Base-by-base conservation (phyloP, 2,888 invertebrate genomes). In the Lithophane leautieri region DNA sequence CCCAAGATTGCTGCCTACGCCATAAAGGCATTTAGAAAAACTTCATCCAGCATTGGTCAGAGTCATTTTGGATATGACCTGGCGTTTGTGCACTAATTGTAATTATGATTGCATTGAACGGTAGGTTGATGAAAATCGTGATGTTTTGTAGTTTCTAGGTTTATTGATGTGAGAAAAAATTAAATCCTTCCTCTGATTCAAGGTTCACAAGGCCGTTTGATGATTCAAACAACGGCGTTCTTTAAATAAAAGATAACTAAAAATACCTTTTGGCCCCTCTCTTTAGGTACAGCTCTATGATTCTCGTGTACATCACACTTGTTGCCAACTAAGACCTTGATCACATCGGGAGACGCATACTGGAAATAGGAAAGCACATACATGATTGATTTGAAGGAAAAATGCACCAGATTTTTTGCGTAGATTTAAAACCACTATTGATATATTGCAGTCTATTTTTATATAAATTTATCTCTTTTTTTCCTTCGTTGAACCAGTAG, bases 301-400 rank as follows among this genome's bases (percentile, higher is more conserved):
- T 97, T 97, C 81, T 97, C 97, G 68, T 97, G 97, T 61, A 97
- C 98, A 91, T 98, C 98, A 92, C 98, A 98, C 97, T 98, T 98
- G 93, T 98, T 98, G 61, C 98, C 98, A 60, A 98, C 98, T 91
- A 98, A 95, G 70, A 98, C 98, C 94, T 98, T 98, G 54, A 98
- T 98, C 61, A 98, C 98, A 92, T 98, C 98, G 66, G 98, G 98
- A 19, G 98, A 98, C 62, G 98, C 98, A 91, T 98, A 98, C 98
- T 98, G 95, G 28, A 96, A 93, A 54, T 25, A 79, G 16, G 71
- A 73, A 73, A 65, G 12, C 42, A 81, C 25, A 47, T 16, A 65
- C 8, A 58, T 70, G 19, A 63, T 63, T 44, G 3, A 58, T 70
- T 65, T 25, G 16, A 40, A n/a, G 19, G 2, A 58, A 58, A 65